These are phyloP conservation scores for Thaumatotibia leucotreta DNA, from an alignment of 1,140 invertebrate genomes.

Conservation along the genomic window DNA sequence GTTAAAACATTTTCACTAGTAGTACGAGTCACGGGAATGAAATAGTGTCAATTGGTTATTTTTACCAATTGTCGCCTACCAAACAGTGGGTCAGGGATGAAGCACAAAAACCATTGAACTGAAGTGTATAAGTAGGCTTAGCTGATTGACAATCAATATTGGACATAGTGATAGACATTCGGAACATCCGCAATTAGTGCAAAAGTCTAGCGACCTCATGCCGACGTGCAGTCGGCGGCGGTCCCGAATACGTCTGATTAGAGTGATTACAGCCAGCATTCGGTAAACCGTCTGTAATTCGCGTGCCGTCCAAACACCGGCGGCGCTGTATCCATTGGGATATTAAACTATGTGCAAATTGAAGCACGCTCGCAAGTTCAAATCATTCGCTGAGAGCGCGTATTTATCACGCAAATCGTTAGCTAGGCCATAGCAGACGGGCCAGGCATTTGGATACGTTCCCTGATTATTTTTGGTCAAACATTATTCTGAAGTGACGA, in stretches of 20 bases:
- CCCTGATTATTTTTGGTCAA: neutral
- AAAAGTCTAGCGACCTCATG: neutral
- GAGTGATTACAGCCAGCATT: constrained; percentile 11
- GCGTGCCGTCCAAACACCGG: constrained; percentile 3
- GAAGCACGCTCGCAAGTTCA: constrained; percentile 7
- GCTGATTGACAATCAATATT: neutral
- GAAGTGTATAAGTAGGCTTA: no score
- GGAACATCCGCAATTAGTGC: neutral
- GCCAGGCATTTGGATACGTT: neutral
- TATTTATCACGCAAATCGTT: constrained; percentile 13
- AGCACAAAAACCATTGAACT: no score
- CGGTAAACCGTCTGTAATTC: constrained; percentile 13
- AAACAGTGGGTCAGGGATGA: no score
- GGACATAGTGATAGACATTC: neutral
- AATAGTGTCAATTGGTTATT: no score
- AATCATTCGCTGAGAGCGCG: constrained; percentile 9
- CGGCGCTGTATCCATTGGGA: constrained; percentile 8
- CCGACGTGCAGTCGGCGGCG: neutral
- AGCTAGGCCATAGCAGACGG: neutral
- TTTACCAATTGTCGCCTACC: no score
- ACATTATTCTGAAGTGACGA: neutral
- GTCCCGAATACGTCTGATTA: constrained; percentile 8
- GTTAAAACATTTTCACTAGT: no score
- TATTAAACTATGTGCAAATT: constrained; percentile 14
- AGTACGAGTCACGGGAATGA: no score